These are phyloP conservation scores for Trachelus tabidus DNA, from an alignment of 2,888 invertebrate species.

Conservation along the genomic window DNA sequence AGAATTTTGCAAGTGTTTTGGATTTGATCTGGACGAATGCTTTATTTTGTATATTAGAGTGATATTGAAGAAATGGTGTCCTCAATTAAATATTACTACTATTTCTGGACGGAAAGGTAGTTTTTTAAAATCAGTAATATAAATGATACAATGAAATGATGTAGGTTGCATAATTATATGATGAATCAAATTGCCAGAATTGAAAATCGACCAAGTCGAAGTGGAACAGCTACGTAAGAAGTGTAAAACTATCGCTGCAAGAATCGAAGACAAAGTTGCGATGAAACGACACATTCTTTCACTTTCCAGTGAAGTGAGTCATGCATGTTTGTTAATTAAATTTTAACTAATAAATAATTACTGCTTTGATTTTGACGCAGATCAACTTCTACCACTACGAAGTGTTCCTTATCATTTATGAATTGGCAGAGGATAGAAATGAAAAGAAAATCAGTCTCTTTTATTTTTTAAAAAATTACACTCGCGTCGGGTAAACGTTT, in stretches of 20 bases:
- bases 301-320: constrained; percentile 47
- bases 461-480: constrained; percentile 53
- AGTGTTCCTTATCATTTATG: constrained; percentile 66
- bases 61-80: constrained; percentile 65
- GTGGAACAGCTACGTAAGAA: constrained; percentile 50
- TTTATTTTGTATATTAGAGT: constrained; percentile 61
- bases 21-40: constrained; percentile 60
- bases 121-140: neutral
- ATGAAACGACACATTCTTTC: constrained; percentile 46
- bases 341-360: neutral
- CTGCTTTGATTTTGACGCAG: constrained; percentile 38
- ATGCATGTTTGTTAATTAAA: neutral
- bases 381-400: constrained; percentile 70
- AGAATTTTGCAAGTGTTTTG: constrained; percentile 66
- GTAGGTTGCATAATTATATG: constrained; percentile 11
- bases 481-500: constrained; percentile 41
- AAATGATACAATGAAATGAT: constrained; percentile 41
- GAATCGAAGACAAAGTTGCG: constrained; percentile 53
- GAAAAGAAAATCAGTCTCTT: constrained; percentile 45
- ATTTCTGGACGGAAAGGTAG: constrained; percentile 36
- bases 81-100: constrained; percentile 40
- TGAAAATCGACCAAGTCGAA: constrained; percentile 45
- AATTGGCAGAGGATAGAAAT: constrained; percentile 51
- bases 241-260: constrained; percentile 55
- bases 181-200: constrained; percentile 31